Conservation (phyloP, 2,113 vertebrate genomes). For the Rafetus swinhoei region DNA sequence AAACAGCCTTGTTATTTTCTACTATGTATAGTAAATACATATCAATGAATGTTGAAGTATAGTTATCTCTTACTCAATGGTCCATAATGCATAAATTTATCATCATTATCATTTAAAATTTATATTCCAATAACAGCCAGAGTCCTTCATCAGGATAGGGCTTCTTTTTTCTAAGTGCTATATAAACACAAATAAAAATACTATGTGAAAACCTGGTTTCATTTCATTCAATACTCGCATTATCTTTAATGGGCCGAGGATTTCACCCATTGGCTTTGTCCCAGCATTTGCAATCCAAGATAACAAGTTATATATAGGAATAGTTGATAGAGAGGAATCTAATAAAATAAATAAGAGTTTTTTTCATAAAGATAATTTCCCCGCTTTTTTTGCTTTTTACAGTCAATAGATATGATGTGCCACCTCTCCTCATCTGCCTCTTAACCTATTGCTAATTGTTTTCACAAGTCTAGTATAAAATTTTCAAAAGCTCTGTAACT, state of each 20-base stretch:
- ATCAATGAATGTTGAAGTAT: slow-evolving; percentile 27
- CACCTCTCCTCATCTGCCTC: neutral
- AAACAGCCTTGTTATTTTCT: neutral
- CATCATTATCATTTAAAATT: neutral
- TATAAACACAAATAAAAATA: neutral
- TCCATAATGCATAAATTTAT: slow-evolving; percentile 35
- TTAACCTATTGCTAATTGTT: neutral
- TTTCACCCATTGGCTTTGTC: neutral
- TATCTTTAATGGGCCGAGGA: neutral
- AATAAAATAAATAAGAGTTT: neutral
- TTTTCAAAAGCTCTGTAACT: neutral
- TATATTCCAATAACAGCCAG: neutral
- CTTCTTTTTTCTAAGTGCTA: neutral
- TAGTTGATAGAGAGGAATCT: neutral
- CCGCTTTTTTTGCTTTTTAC: neutral
- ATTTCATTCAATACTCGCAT: neutral
- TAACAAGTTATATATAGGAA: neutral
- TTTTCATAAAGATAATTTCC: neutral
- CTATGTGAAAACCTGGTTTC: neutral
- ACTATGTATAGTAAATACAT: neutral
- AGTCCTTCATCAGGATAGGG: neutral
- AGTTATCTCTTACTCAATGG: neutral
- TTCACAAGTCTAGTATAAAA: neutral
- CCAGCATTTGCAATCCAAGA: neutral
- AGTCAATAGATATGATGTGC: neutral